Base-by-base conservation (phyloP, 2,888 invertebrate species). In the Patella ulyssiponensis region DNA sequence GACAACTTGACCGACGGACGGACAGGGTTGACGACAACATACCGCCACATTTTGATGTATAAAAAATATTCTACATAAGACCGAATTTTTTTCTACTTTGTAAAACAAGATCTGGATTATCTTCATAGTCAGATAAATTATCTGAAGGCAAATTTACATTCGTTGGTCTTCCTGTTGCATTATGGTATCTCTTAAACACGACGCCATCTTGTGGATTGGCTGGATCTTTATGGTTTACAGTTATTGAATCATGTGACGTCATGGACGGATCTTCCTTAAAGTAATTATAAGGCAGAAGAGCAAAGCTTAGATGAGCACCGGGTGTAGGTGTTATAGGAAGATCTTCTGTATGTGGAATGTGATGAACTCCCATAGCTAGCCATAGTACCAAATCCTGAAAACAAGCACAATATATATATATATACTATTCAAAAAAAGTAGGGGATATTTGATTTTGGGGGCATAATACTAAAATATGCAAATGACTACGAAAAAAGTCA, bases 291-390 rank as follows among this genome's bases (percentile, higher is more conserved):
- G 64, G 64, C 23, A 64, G 9, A 4, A 64, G 1, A 64, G 64
- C 64, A 20, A 64, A 64, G 14, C 64, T 64, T 12, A 64, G 64
- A 64, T 64, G 64, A 11, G 64, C 64, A 11, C 64, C 64, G 23
- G 64, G 64, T 12, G 64, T 23, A 23, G 64, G 64, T 64, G 64
- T 64, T 20, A 64, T 64, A 12, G 53, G 53, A 76, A 78, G 14
- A 20, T 69, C 14, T 76, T 71, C 78, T 76, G 81, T 64, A 20
- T 64, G 64, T 12, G 64, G 64, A 64, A 64, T 64, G 17, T 64
- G 64, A 23, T 64, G 64, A 5, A 64, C 64, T 56, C 70, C 76
- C 76, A 76, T 71, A 15, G 54, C 70, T 69, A 15, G 27, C 73
- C 15, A 71, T 23, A 64, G 20, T 4, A 64, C 64, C 20, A 64